Evolutionary conservation across 2,888 invertebrate genomes (phyloP).

Genomic region (Poecilus cupreus): DNA sequence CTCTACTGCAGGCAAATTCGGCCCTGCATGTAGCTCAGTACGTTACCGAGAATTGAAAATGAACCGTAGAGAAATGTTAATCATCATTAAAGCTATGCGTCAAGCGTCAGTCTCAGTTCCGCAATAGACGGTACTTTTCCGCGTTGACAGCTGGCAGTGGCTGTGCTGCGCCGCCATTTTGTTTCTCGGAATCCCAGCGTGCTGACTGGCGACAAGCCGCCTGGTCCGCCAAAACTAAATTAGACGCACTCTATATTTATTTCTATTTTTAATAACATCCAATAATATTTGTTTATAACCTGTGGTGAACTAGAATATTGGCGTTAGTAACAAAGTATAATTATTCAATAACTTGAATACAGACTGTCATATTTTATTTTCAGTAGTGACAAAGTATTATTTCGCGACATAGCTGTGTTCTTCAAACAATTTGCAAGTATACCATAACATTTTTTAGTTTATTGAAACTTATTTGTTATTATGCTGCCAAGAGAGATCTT

Average conservation of each 20-base stretch:
- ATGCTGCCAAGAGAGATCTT: background rate
- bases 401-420: too few species aligned
- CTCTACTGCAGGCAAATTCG: too few species aligned
- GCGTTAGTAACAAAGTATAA: background rate
- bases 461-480: too few species aligned
- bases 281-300: slow-evolving; percentile 10
- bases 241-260: background rate
- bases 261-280: slow-evolving; percentile 2
- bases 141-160: slow-evolving; percentile 11
- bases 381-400: too few species aligned
- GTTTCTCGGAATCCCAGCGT: background rate
- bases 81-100: background rate
- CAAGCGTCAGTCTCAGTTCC: background rate
- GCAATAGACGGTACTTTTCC: slow-evolving; percentile 14
- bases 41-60: background rate
- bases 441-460: too few species aligned
- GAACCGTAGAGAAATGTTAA: background rate
- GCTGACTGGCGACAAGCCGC: slow-evolving; percentile 29
- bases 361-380: too few species aligned
- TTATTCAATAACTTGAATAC: too few species aligned
- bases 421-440: too few species aligned
- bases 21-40: too few species aligned
- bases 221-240: slow-evolving; percentile 10
- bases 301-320: background rate
- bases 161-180: slow-evolving; percentile 2